These are phyloP conservation scores for Amphiura filiformis DNA, from an alignment of 35 echinoderm and acorn worm species.

Conservation along the genomic window DNA sequence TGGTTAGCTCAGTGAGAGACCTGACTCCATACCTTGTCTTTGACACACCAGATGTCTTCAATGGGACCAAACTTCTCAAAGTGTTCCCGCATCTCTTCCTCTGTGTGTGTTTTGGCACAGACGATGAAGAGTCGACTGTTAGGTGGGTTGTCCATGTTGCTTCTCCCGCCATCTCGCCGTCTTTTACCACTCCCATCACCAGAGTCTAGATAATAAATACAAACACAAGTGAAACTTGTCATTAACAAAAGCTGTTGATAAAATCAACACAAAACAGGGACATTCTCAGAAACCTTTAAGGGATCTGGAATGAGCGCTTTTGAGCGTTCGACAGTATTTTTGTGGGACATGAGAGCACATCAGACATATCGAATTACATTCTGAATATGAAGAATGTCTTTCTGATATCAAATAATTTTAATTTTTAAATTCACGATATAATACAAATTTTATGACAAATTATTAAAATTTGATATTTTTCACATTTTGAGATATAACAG, in stretches of 20 bases:
- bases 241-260: not conserved
- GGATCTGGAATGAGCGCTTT: not conserved
- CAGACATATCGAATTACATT: too few species aligned
- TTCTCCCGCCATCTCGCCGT: not conserved
- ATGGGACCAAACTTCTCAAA: constrained; percentile 70
- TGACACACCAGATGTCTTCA: constrained; percentile 87
- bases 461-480: too few species aligned
- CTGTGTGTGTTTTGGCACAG: constrained; percentile 78
- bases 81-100: constrained; percentile 66
- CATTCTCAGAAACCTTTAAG: not conserved
- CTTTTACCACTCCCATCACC: not conserved
- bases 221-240: not conserved
- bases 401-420: too few species aligned
- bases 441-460: too few species aligned
- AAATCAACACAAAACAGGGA: not conserved
- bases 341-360: too few species aligned
- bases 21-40: too few species aligned
- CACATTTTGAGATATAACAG: too few species aligned
- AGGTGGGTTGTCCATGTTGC: constrained; percentile 60
- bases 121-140: constrained; percentile 93
- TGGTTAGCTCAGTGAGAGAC: too few species aligned
- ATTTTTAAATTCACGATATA: too few species aligned
- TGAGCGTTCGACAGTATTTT: too few species aligned
- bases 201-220: not conserved
- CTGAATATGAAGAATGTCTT: too few species aligned